Evolutionary conservation across 2,888 invertebrate species (phyloP).

Genomic region (Macrophya annulata): DNA sequence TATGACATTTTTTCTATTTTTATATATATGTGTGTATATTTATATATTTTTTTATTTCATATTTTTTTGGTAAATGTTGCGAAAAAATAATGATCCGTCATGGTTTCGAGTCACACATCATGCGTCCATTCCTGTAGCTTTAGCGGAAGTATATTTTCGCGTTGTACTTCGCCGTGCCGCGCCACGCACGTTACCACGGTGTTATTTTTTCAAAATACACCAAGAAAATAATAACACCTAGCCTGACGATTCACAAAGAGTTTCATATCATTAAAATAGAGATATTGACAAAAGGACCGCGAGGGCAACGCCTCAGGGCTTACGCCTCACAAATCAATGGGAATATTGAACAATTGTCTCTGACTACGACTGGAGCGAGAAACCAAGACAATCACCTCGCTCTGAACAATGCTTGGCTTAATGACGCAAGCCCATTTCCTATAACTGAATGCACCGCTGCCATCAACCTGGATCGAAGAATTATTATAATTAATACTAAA

Average conservation of each 20-base stretch:
- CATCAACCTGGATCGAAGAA: constrained; percentile 53
- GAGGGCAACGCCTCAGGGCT: constrained; percentile 66
- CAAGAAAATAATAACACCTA: constrained; percentile 62
- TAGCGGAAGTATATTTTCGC: constrained; percentile 46
- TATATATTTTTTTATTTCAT: background rate
- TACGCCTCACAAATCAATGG: constrained; percentile 78
- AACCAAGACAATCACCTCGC: constrained; percentile 79
- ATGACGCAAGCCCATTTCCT: constrained; percentile 73
- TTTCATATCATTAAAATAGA: constrained; percentile 78
- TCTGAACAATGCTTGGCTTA: constrained; percentile 78
- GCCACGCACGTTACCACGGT: constrained; percentile 59
- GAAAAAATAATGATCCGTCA: constrained; percentile 50
- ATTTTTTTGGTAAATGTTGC: constrained; percentile 28
- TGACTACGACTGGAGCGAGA: constrained; percentile 77
- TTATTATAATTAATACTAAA: constrained; percentile 60
- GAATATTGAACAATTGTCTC: constrained; percentile 80
- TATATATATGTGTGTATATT: background rate
- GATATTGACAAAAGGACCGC: constrained; percentile 77
- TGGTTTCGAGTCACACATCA: constrained; percentile 9
- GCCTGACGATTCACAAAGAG: constrained; percentile 35
- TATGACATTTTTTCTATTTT: background rate
- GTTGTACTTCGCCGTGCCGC: constrained; percentile 46
- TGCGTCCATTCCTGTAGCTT: constrained; percentile 28
- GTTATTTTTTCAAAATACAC: constrained; percentile 65
- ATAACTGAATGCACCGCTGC: constrained; percentile 51